A percentile compares a stretch with the other conserved stretches of the same genome.
Evolutionary conservation across 2,113 vertebrate species (phyloP).

Genomic region (Orientallactaga bullata): DNA sequence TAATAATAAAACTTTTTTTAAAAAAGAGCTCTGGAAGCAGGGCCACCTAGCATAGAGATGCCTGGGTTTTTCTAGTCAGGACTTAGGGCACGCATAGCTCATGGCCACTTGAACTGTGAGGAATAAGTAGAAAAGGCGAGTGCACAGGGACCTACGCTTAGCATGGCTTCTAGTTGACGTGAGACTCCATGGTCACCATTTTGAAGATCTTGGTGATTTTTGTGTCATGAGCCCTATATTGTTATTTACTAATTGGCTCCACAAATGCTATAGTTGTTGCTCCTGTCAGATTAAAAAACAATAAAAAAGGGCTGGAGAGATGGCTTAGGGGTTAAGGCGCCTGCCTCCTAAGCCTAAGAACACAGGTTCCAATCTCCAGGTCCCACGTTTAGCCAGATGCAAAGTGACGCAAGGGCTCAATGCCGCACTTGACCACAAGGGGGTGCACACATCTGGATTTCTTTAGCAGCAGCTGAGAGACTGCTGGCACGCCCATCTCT

Average conservation of each 20-base stretch:
- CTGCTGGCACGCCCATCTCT: no score
- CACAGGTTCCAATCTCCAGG: no score
- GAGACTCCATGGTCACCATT: not conserved
- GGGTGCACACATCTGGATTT: no score
- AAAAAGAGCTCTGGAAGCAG: not conserved
- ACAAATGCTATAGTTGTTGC: no score
- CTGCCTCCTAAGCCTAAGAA: no score
- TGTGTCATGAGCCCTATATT: not conserved
- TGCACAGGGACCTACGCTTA: not conserved
- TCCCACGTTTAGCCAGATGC: no score
- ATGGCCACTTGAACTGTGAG: not conserved
- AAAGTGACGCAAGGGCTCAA: no score
- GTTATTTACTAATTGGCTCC: not conserved
- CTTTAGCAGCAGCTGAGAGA: no score
- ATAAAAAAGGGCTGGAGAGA: no score
- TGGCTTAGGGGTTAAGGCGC: no score
- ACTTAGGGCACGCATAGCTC: not conserved
- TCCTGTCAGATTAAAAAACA: not conserved
- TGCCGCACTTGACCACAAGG: no score
- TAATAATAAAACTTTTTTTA: no score
- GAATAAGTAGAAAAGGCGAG: not conserved
- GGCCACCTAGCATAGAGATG: not conserved
- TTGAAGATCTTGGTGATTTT: not conserved
- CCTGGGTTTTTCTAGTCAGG: not conserved
- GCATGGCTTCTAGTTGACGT: not conserved